Percentiles rank a stretch among this genome's conserved stretches.
Conservation (phyloP, 2,113 vertebrate species). For the Pimephales promelas region DNA sequence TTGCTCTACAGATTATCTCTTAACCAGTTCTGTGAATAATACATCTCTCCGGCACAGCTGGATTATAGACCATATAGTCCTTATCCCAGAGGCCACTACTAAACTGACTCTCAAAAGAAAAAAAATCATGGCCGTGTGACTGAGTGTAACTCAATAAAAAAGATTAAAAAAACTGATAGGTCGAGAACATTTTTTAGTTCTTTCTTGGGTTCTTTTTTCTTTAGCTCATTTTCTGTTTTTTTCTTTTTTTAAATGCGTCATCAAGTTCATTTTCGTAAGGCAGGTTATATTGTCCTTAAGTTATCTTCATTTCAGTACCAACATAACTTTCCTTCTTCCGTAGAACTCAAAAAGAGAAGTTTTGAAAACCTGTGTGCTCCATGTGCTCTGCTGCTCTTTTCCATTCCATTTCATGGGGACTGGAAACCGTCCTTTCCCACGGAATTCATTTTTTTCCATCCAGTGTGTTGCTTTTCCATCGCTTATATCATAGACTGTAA, state of each 20-base stretch:
- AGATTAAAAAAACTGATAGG: not conserved
- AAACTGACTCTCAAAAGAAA: not conserved
- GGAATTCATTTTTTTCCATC: too few relatives aligned
- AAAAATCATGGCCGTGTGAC: not conserved
- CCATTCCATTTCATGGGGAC: not conserved
- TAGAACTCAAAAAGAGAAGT: not conserved
- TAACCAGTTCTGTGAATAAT: not conserved
- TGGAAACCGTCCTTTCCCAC: not conserved
- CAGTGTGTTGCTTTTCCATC: too few relatives aligned
- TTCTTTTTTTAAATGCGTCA: not conserved
- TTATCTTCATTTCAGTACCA: not conserved
- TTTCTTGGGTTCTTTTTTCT: not conserved
- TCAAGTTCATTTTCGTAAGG: too few relatives aligned
- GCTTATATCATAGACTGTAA: too few relatives aligned
- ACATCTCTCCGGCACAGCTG: not conserved
- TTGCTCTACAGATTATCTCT: conserved; percentile 3
- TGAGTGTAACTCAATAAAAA: not conserved
- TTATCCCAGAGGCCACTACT: not conserved
- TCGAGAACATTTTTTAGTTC: not conserved
- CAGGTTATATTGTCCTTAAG: too few relatives aligned
- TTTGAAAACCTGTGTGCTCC: too few relatives aligned
- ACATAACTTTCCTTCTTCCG: not conserved
- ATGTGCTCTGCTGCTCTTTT: not conserved
- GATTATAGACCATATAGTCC: not conserved
- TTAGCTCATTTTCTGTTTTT: not conserved